Evolutionary conservation across 1,140 invertebrate species (phyloP).

Genomic region (Amyelois transitella): DNA sequence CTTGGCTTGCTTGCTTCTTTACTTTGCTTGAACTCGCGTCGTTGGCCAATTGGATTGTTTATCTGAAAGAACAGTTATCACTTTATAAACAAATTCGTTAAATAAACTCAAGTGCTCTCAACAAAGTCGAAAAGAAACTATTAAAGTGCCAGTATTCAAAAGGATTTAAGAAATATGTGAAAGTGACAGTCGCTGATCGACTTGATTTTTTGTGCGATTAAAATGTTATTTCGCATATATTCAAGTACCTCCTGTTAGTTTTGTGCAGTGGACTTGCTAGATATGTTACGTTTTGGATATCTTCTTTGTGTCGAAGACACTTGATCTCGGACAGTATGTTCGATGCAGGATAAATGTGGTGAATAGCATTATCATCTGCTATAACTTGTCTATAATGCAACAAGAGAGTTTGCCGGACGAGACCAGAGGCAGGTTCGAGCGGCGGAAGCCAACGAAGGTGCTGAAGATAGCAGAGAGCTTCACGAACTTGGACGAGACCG

Average conservation of each 20-base stretch:
- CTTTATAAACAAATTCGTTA: slow-evolving; percentile 38
- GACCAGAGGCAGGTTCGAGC: slow-evolving; percentile 54
- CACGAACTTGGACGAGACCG: slow-evolving; percentile 68
- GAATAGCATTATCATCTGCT: slow-evolving; percentile 47
- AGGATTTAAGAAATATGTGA: slow-evolving; percentile 57
- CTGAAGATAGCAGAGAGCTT: slow-evolving; percentile 72
- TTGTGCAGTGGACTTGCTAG: slow-evolving; percentile 23
- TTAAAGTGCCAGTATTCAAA: slow-evolving; percentile 22
- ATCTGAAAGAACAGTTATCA: slow-evolving; percentile 43
- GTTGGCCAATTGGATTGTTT: slow-evolving; percentile 56
- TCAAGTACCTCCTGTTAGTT: slow-evolving; percentile 58
- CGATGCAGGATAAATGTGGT: slow-evolving; percentile 57
- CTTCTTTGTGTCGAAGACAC: slow-evolving; percentile 38
- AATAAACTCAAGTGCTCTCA: slow-evolving; percentile 24
- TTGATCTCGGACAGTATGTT: slow-evolving; percentile 51
- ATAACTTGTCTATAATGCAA: slow-evolving; percentile 71
- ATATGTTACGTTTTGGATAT: slow-evolving; percentile 35
- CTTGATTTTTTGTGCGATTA: slow-evolving; percentile 54
- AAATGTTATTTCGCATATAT: slow-evolving; percentile 62
- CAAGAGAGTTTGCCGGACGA: slow-evolving; percentile 49
- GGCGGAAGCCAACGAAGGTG: slow-evolving; percentile 66
- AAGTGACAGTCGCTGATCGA: slow-evolving; percentile 64
- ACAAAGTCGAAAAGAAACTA: slow-evolving; percentile 17
- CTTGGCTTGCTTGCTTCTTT: slow-evolving; percentile 59
- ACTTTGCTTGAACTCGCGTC: slow-evolving; percentile 59